These are phyloP conservation scores for Copsychus sechellarum DNA, from an alignment of 2,113 vertebrate genomes.

Conservation along the genomic window DNA sequence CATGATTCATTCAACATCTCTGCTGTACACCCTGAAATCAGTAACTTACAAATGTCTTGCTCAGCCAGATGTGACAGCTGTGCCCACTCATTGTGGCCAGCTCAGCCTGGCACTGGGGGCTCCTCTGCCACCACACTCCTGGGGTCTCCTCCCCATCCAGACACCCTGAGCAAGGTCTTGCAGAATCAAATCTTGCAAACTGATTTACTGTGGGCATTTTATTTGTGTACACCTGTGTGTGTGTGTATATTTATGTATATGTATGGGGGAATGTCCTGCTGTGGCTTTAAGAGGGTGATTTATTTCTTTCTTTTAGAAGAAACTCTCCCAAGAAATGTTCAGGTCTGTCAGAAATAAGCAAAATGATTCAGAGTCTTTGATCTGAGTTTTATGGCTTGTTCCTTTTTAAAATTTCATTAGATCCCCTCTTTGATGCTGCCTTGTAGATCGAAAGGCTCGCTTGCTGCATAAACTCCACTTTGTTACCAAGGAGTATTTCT, in stretches of 20 bases:
- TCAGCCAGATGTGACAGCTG: not conserved
- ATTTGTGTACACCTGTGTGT: not conserved
- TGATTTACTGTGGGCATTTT: not conserved
- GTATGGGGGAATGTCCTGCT: not conserved
- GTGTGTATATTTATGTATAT: not conserved
- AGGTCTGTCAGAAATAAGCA: not conserved
- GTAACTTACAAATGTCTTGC: not conserved
- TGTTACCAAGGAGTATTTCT: not conserved
- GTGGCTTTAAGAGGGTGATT: not conserved
- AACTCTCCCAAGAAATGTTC: not conserved
- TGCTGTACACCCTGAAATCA: not conserved
- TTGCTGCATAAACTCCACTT: not conserved
- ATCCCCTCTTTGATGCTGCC: not conserved
- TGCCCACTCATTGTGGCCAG: not conserved
- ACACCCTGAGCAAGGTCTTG: not conserved
- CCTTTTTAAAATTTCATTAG: not conserved
- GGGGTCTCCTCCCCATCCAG: not conserved
- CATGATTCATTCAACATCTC: not conserved
- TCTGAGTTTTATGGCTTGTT: not conserved
- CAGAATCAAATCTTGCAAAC: not conserved
- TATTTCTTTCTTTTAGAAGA: not conserved
- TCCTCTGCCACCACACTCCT: not conserved
- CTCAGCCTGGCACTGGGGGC: accelerated
- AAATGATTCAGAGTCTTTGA: not conserved
- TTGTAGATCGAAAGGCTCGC: not conserved